Percentiles rank a stretch among this genome's conserved stretches.
These are phyloP conservation scores for Naso thynnoides DNA, from an alignment of 2,797 vertebrate species.

Conservation along the genomic window DNA sequence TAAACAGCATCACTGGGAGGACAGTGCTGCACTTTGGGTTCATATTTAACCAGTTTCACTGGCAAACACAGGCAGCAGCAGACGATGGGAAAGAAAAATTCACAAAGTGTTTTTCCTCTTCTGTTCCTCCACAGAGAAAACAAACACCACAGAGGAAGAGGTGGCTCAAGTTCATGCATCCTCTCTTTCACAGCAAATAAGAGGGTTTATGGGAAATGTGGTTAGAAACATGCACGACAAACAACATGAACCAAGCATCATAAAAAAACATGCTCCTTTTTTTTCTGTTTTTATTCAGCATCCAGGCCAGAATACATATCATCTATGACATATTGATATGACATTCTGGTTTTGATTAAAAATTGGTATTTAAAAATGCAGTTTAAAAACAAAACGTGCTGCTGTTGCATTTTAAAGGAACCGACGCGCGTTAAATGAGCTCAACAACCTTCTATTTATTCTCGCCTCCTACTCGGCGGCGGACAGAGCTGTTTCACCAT, in stretches of 20 bases:
- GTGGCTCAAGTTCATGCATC: not conserved
- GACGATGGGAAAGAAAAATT: not conserved
- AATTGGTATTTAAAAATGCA: not conserved
- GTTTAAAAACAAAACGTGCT: not conserved
- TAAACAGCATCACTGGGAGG: not conserved
- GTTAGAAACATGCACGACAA: not conserved
- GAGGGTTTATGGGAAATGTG: slow-evolving; percentile 1
- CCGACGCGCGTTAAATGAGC: not conserved
- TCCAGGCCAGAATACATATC: not conserved
- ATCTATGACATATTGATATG: not conserved
- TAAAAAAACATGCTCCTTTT: not conserved
- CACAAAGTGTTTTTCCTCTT: not conserved
- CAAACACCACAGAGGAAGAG: not conserved
- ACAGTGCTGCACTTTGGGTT: not conserved
- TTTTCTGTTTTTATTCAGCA: not conserved
- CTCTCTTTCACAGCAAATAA: slow-evolving; percentile 3
- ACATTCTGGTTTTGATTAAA: not conserved
- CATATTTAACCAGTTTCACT: not conserved
- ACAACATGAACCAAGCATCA: no score
- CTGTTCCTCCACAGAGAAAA: not conserved
- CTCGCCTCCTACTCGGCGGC: slow-evolving; percentile 48
- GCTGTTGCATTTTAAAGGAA: not conserved
- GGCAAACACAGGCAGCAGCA: no score
- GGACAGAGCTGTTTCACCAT: slow-evolving; percentile 55
- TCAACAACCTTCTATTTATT: slow-evolving; percentile 34